Conservation (phyloP, 1,140 invertebrate genomes). For the Panagrolaimus sp. region DNA sequence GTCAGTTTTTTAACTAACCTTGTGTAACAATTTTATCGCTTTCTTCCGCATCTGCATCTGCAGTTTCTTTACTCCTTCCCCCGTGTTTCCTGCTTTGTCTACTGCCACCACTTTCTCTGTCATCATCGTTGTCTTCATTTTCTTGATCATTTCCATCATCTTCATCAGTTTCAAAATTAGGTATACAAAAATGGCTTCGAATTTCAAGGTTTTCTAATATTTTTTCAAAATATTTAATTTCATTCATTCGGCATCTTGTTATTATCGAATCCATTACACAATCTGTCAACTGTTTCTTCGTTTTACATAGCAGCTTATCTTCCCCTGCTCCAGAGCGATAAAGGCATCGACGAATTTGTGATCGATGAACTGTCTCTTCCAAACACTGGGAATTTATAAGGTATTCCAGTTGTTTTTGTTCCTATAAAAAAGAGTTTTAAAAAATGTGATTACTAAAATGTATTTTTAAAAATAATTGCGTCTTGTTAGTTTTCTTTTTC, state of each 20-base stretch:
- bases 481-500: too few species aligned
- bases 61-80: not conserved
- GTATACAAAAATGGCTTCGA: conserved; percentile 1
- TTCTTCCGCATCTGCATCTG: too few species aligned
- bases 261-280: not conserved
- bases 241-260: not conserved
- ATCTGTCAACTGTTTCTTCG: not conserved
- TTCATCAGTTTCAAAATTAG: not conserved
- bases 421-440: not conserved
- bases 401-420: not conserved
- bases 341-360: not conserved
- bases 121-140: not conserved
- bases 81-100: not conserved
- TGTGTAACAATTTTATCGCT: too few species aligned
- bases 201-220: not conserved
- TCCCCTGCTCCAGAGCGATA: not conserved
- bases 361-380: not conserved
- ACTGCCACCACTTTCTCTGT: not conserved
- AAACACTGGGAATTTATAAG: not conserved
- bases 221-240: conserved; percentile 6
- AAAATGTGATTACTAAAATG: too few species aligned
- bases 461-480: too few species aligned
- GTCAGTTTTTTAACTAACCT: too few species aligned
- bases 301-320: not conserved
- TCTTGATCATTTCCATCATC: not conserved